Evolutionary conservation across 1,140 invertebrate species (phyloP).

Genomic region (Glossosoma conforme): DNA sequence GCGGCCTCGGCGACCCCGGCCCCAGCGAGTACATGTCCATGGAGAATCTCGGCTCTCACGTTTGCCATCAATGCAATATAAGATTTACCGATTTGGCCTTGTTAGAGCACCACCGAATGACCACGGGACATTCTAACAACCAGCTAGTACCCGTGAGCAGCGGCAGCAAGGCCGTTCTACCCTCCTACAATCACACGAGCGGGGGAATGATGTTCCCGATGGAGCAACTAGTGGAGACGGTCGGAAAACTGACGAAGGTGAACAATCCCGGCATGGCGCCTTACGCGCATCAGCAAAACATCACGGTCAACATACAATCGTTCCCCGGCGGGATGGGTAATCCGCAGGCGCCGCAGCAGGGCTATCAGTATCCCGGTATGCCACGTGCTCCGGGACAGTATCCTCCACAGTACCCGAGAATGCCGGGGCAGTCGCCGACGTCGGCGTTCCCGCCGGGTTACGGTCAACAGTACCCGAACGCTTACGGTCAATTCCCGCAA

Average conservation of each 20-base stretch:
- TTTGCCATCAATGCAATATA: constrained; percentile 46
- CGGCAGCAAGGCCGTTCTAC: constrained; percentile 33
- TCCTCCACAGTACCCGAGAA: not conserved
- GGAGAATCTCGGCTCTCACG: constrained; percentile 45
- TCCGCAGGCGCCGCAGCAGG: constrained; percentile 6
- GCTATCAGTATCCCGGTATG: constrained; percentile 23
- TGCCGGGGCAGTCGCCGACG: constrained; percentile 6
- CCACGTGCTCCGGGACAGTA: not conserved
- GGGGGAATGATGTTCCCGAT: constrained; percentile 40
- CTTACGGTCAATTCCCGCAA: constrained; percentile 14
- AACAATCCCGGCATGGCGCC: constrained; percentile 29
- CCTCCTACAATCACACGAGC: constrained; percentile 33
- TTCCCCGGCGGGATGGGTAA: constrained; percentile 34
- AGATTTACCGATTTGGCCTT: constrained; percentile 42
- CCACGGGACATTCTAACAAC: constrained; percentile 43
- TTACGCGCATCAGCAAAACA: constrained; percentile 49
- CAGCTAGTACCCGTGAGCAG: constrained; percentile 32
- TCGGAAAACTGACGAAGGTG: constrained; percentile 41
- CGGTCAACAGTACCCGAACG: constrained; percentile 1
- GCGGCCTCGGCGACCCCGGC: constrained; percentile 8
- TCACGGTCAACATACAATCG: constrained; percentile 50
- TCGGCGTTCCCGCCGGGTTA: constrained; percentile 3
- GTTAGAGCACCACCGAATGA: constrained; percentile 43
- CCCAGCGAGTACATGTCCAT: constrained; percentile 33
- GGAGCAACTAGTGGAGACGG: constrained; percentile 47